Evolutionary conservation across 2,113 vertebrate species (phyloP), one percentile per base, ranked within the genome.

Genomic region (Heteronetta atricapilla): DNA sequence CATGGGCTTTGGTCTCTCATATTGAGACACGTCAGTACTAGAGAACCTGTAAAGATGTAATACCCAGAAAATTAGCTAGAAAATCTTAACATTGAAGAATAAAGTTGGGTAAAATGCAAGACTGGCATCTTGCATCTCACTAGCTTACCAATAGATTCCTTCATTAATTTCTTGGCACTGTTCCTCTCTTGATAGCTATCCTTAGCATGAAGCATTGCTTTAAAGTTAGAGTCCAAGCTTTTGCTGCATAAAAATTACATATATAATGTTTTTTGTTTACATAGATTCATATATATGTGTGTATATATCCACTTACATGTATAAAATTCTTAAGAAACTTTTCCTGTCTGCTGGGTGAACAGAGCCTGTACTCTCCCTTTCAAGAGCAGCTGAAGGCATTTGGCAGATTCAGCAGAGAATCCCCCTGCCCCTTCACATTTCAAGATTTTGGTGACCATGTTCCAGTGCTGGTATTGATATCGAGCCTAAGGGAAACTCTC

Each of bases 251-350:
- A 29, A 46, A 28, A 50, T 36, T 40, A 63, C 38, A 38, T 63
- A 63, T 63, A 18, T 7, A 50, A 22, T 50, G 48, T 23, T 23
- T 23, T 50, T 23, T 50, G 22, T 50, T 23, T 50, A 50, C 25
- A 50, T 12, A 50, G 11, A 25, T 63, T 38, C 14, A 33, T 33
- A 56, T 31, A 29, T 31, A 60, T 16, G 14, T 7, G 4, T 3
- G 5, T 3, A 1, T 11, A 13, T 5, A 15, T 0, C 25, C 8
- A 59, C 20, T 62, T 7, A 48, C 48, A 63, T 8, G 7, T 18
- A 29, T 0, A 28, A 7, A 63, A 76, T 56, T 26, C 34, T 50
- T 14, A 4, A 42, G 28, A 21, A 31, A 2, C 13, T 46, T 53
- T 14, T 76, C 62, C 48, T 46, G 16, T 6, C 60, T 42, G 25